A percentile compares a stretch with the other conserved stretches of the same genome.
Evolutionary conservation across 2,888 invertebrate species (phyloP).

Genomic region (Troilus luridus): DNA sequence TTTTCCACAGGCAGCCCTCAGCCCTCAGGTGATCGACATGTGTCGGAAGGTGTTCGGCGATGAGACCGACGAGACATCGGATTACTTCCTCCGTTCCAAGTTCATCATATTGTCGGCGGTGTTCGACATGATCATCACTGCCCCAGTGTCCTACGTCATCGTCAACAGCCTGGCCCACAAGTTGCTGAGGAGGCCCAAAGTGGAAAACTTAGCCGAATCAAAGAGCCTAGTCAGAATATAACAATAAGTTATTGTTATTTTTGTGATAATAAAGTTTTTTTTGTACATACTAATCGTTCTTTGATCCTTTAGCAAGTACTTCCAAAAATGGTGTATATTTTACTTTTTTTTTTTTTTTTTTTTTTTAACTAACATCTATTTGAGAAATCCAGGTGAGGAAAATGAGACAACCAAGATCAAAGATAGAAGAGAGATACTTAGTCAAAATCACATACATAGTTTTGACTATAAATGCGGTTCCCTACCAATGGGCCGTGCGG

Average conservation of each 20-base stretch:
- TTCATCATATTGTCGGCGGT: background rate
- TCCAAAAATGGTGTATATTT: no score
- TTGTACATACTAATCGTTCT: background rate
- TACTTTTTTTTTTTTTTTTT: no score
- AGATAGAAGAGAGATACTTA: no score
- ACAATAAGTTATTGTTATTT: background rate
- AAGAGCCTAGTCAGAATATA: slow-evolving; percentile 19
- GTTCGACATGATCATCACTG: slow-evolving; percentile 40
- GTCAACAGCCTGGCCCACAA: background rate
- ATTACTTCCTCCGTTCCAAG: slow-evolving; percentile 8
- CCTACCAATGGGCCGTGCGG: no score
- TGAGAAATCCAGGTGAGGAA: no score
- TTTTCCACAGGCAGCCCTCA: slow-evolving; percentile 46
- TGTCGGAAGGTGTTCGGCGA: slow-evolving; percentile 23
- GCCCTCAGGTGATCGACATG: slow-evolving; percentile 55
- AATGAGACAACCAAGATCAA: no score
- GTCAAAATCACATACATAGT: no score
- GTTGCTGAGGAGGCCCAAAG: background rate
- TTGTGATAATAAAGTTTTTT: slow-evolving; percentile 25
- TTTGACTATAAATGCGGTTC: no score
- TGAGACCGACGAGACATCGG: slow-evolving; percentile 3
- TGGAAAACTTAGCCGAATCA: background rate
- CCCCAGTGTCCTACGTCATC: background rate
- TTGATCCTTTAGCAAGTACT: no score
- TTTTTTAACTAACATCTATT: no score